phyloP scores from a whole-genome alignment of 2,797 vertebrate genomes.

The Chrysocyon brachyurus region DNA sequence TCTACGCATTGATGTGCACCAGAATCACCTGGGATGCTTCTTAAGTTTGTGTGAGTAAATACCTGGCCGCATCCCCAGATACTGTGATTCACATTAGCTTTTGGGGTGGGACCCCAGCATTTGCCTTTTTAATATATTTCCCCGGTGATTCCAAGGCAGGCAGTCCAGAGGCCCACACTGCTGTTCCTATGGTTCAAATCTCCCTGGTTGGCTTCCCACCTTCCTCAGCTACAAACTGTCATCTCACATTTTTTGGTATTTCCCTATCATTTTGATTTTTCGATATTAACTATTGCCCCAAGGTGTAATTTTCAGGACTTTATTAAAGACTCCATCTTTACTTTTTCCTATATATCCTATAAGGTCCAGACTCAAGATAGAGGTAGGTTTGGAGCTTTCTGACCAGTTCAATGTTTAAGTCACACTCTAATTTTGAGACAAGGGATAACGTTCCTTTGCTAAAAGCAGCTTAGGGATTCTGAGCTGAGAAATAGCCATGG shows the following conservation, averaged over 20 bases:
- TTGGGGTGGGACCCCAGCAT: neutral
- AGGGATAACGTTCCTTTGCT: conserved; percentile 19
- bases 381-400: conserved; percentile 26
- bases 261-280: conserved; percentile 26
- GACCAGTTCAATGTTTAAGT: neutral
- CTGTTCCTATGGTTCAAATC: neutral
- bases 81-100: neutral
- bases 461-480: conserved; percentile 61
- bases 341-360: neutral
- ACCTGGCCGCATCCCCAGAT: neutral
- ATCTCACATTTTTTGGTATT: neutral
- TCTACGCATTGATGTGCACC: neutral
- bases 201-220: neutral
- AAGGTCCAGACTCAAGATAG: neutral
- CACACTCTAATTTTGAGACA: conserved; percentile 58
- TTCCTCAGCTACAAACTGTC: neutral
- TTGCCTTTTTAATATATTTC: neutral
- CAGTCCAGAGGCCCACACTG: neutral
- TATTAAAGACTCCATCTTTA: conserved; percentile 37
- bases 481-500: conserved; percentile 38
- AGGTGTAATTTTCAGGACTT: neutral
- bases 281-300: neutral
- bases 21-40: neutral
- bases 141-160: neutral
- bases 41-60: neutral